These are phyloP conservation scores for Saxidomus purpurata DNA, from an alignment of 1,140 invertebrate genomes.

Conservation along the genomic window DNA sequence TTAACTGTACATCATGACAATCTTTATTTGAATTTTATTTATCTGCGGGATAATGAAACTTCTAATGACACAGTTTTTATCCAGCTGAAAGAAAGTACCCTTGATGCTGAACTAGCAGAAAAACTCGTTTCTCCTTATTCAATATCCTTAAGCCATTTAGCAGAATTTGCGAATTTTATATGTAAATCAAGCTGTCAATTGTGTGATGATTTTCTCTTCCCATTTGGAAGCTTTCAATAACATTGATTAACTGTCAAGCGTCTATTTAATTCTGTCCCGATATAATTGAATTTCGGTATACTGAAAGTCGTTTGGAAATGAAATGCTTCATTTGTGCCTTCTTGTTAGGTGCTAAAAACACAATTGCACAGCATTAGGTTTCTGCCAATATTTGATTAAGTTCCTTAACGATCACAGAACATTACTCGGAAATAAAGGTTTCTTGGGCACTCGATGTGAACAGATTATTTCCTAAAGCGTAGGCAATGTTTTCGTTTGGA, in stretches of 20 bases:
- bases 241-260: slow-evolving; percentile 32
- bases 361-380: background rate
- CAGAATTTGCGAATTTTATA: slow-evolving; percentile 23
- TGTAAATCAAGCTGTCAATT: slow-evolving; percentile 35
- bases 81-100: too few species aligned
- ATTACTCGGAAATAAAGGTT: too few species aligned
- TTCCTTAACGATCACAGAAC: too few species aligned
- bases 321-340: slow-evolving; percentile 38
- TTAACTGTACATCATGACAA: too few species aligned
- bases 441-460: too few species aligned
- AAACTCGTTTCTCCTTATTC: background rate
- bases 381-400: background rate
- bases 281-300: slow-evolving; percentile 49
- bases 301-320: slow-evolving; percentile 1
- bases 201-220: slow-evolving; percentile 24
- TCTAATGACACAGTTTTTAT: too few species aligned
- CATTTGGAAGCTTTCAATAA: slow-evolving; percentile 19
- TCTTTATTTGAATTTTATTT: too few species aligned
- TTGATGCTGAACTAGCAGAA: background rate
- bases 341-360: background rate
- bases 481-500: too few species aligned
- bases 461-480: too few species aligned
- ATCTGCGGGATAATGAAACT: too few species aligned
- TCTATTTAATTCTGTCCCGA: slow-evolving; percentile 23
- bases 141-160: background rate